These are phyloP conservation scores for Euwallacea similis DNA, from an alignment of 1,140 invertebrate species.

Conservation along the genomic window DNA sequence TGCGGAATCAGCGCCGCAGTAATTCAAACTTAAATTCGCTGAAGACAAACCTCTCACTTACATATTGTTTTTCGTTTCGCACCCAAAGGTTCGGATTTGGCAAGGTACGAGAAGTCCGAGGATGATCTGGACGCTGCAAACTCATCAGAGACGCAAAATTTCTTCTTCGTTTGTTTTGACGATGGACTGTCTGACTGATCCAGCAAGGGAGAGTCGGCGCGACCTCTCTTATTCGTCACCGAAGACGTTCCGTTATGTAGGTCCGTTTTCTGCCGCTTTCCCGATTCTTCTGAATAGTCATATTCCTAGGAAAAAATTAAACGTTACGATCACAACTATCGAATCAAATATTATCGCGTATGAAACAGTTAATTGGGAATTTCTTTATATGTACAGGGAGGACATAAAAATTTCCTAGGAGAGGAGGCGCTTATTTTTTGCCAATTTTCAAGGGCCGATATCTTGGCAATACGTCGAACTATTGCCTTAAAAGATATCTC, in stretches of 20 bases:
- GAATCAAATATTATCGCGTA: too few relatives aligned
- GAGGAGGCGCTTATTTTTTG: too few relatives aligned
- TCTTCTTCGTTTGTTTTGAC: slow-evolving; percentile 39
- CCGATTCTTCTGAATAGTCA: slow-evolving; percentile 38
- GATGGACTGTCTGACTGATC: slow-evolving; percentile 24
- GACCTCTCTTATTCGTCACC: slow-evolving; percentile 6
- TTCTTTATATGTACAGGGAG: too few relatives aligned
- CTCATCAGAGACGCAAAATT: slow-evolving; percentile 44
- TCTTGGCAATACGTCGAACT: too few relatives aligned
- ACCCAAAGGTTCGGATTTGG: slow-evolving; percentile 26
- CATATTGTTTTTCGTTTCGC: slow-evolving; percentile 40
- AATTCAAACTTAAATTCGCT: too few relatives aligned
- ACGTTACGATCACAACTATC: too few relatives aligned
- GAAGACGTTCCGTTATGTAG: slow-evolving; percentile 11
- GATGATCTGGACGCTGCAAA: slow-evolving; percentile 45
- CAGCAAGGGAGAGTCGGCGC: slow-evolving; percentile 35
- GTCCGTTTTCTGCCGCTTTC: slow-evolving; percentile 40
- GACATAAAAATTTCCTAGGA: too few relatives aligned
- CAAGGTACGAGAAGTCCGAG: slow-evolving; percentile 37
- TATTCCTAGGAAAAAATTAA: slow-evolving; percentile 24
- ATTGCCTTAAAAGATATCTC: too few relatives aligned
- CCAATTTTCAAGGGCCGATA: too few relatives aligned
- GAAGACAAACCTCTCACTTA: slow-evolving; percentile 23
- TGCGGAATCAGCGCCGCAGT: too few relatives aligned
- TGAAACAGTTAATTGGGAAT: too few relatives aligned